These are phyloP conservation scores for Orthosia incerta DNA, from an alignment of 2,888 invertebrate genomes.

Conservation along the genomic window DNA sequence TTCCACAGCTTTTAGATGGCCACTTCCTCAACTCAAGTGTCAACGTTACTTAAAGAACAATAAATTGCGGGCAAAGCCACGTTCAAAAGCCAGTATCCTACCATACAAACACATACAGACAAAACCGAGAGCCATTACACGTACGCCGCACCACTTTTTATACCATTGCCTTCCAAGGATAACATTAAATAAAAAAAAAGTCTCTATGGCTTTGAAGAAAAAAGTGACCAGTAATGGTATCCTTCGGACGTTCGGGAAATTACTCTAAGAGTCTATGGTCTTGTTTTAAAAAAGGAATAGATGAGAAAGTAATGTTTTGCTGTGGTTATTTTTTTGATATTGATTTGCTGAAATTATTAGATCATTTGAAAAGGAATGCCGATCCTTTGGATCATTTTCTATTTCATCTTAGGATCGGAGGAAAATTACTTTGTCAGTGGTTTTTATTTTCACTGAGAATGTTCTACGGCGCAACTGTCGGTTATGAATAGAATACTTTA, in stretches of 20 bases:
- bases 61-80: constrained; percentile 14
- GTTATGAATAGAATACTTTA: too few relatives aligned
- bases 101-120: constrained; percentile 23
- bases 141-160: constrained; percentile 60
- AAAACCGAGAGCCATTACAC: constrained; percentile 39
- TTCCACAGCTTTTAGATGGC: too few relatives aligned
- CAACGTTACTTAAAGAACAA: background rate
- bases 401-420: constrained; percentile 1
- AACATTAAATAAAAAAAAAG: constrained; percentile 58
- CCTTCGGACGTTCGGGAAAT: constrained; percentile 67
- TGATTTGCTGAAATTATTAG: constrained; percentile 52
- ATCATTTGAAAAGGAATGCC: constrained; percentile 39
- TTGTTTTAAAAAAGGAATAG: constrained; percentile 52
- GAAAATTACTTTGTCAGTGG: constrained; percentile 7
- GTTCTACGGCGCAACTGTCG: background rate
- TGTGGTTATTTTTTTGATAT: constrained; percentile 49
- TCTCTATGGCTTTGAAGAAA: constrained; percentile 63
- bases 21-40: too few relatives aligned
- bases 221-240: constrained; percentile 66
- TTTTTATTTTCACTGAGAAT: background rate
- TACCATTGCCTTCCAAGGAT: constrained; percentile 58
- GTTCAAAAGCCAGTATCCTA: constrained; percentile 9
- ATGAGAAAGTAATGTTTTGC: constrained; percentile 52
- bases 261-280: constrained; percentile 47
- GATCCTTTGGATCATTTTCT: constrained; percentile 2